Evolutionary conservation across 2,113 vertebrate species (phyloP).

Genomic region (Chascanopsetta lugubris): DNA sequence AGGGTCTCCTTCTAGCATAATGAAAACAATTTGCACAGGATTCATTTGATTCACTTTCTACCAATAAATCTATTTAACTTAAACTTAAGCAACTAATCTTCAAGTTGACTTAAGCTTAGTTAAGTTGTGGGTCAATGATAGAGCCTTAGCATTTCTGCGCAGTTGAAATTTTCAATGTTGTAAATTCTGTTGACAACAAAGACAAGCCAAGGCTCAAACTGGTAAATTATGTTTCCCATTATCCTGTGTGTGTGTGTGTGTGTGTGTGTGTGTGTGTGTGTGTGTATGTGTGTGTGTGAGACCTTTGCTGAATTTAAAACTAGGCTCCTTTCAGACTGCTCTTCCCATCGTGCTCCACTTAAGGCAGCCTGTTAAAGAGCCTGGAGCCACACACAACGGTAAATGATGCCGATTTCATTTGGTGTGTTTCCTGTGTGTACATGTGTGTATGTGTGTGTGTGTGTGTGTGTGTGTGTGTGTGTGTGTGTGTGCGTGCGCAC

Average conservation of each 20-base stretch:
- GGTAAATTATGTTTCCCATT: background rate
- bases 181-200: background rate
- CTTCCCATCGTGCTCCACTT: conserved; percentile 7
- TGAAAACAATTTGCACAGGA: no score
- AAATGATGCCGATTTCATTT: no score
- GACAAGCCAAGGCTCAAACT: background rate
- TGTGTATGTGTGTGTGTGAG: background rate
- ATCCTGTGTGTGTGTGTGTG: background rate
- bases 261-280: background rate
- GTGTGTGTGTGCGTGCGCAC: conserved; percentile 63
- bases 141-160: no score
- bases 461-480: background rate
- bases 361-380: background rate
- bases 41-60: no score
- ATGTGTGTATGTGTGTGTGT: background rate
- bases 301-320: conserved; percentile 25
- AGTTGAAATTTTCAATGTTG: no score
- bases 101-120: no score
- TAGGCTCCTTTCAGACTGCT: conserved; percentile 15
- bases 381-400: conserved; percentile 16
- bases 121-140: background rate
- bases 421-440: no score
- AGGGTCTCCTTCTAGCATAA: no score
- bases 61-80: no score
- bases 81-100: no score